Percentiles rank a stretch among this genome's conserved stretches.
phyloP scores from a whole-genome alignment of 2,888 invertebrate species.

The Zygaena filipendulae region DNA sequence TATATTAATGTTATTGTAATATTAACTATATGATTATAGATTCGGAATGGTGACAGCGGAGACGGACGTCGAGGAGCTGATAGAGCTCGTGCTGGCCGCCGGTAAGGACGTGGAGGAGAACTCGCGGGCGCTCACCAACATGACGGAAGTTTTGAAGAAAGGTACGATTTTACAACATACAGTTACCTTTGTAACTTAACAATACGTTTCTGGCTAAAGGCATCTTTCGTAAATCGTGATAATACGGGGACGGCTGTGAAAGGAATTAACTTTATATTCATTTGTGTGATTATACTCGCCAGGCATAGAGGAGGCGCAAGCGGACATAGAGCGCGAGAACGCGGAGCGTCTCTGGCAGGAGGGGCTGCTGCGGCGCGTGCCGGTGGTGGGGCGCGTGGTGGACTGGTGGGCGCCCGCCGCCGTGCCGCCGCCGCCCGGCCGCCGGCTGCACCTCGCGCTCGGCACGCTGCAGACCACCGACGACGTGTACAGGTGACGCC shows the following conservation, averaged over 20 bases:
- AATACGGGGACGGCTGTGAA: background rate
- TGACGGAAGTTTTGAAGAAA: conserved; percentile 94
- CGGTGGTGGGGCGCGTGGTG: conserved; percentile 92
- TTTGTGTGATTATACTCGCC: no score
- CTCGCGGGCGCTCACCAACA: conserved; percentile 89
- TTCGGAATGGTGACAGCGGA: conserved; percentile 98
- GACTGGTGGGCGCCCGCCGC: conserved; percentile 93
- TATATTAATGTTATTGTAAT: no score
- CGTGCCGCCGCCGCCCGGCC: conserved; percentile 68
- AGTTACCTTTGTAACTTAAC: no score
- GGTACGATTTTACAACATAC: conserved; percentile 53
- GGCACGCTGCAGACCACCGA: conserved; percentile 69
- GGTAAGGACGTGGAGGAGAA: conserved; percentile 96
- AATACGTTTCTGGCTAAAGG: no score
- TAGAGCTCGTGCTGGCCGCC: conserved; percentile 85
- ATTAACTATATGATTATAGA: no score
- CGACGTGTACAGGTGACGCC: conserved; percentile 55
- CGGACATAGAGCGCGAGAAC: conserved; percentile 91
- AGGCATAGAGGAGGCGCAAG: conserved; percentile 94
- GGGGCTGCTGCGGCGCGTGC: conserved; percentile 93
- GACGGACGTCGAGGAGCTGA: conserved; percentile 91
- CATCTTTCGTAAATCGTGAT: no score
- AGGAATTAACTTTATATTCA: background rate
- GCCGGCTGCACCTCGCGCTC: conserved; percentile 84
- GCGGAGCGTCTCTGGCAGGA: conserved; percentile 93